Base-by-base conservation (phyloP, 2,888 invertebrate genomes). In the Amiota minor region DNA sequence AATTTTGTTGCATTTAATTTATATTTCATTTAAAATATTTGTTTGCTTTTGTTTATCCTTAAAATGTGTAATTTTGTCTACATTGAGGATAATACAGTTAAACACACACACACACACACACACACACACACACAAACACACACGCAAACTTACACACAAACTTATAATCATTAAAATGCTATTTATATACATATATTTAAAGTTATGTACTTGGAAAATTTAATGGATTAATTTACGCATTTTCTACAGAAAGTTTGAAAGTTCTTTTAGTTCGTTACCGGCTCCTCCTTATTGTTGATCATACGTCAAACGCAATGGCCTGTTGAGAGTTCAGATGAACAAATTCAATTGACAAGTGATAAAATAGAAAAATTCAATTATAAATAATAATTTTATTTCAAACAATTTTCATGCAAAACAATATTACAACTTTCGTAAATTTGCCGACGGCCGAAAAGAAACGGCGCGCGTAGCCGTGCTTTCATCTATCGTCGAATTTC, bases 41-140 rank as follows among this genome's bases (percentile, higher is more conserved):
- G 16, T 47, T 65, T 47, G 18, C 20, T 35, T 35, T 35, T 35
- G 35, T 35, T 35, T 35, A 59, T 53, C 53, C n/a, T 16, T 53
- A 53, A 53, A 59, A 59, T 59, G 59, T 35, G 35, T 35, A 35
- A 35, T 35, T 35, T 35, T 35, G 35, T 35, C 35, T 35, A 35
- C 35, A 35, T 35, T 6, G 6, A 6, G 2, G 35, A 35, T 8
- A 35, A 35, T 35, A 59, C 9, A 20, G 3, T 16, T 6, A 70
- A 4, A 61, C 59, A 59, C 55, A 70, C 8, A 55, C 72, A 18
- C 20, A 35, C 61, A 56, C 61, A 71, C 68, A 47, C 49, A 49
- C 23, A 20, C 69, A 72, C n/a, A 68, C 53, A 50, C 61, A 72
- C 70, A 71, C 71, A 47, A 61, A 49, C 61, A 10, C 11, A 59